Conservation (phyloP, 2,888 invertebrate species). For the Sericinus montela region DNA sequence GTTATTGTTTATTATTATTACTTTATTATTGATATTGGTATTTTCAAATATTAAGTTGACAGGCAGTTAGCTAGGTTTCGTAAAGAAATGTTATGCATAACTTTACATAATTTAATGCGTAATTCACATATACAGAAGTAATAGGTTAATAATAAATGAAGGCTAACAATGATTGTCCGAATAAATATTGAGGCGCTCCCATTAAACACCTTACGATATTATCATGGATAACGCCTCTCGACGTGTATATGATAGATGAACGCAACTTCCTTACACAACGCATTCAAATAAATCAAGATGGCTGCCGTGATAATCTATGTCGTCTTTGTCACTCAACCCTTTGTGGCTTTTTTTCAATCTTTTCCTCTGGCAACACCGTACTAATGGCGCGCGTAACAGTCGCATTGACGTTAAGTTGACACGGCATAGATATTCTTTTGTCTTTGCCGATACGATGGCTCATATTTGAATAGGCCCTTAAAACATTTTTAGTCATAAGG, state of each 20-base stretch:
- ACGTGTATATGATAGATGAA: slow-evolving; percentile 52
- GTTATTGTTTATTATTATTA: no score
- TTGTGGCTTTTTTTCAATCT: slow-evolving; percentile 38
- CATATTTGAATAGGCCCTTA: slow-evolving; percentile 18
- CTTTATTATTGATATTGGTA: no score
- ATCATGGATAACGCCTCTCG: slow-evolving; percentile 37
- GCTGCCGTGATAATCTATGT: slow-evolving; percentile 46
- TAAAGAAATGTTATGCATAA: no score
- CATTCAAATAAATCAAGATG: slow-evolving; percentile 60
- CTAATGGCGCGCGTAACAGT: slow-evolving; percentile 44
- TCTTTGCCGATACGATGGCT: slow-evolving; percentile 17
- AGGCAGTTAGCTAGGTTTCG: no score
- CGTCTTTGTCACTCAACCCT: slow-evolving; percentile 58
- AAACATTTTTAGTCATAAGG: slow-evolving; percentile 4
- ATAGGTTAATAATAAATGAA: no score
- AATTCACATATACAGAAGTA: no score
- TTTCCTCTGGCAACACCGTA: slow-evolving; percentile 43
- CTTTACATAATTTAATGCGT: no score
- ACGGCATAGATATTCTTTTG: slow-evolving; percentile 31
- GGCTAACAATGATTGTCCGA: background rate
- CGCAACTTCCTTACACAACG: slow-evolving; percentile 44
- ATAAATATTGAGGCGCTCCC: slow-evolving; percentile 24
- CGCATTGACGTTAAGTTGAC: slow-evolving; percentile 53
- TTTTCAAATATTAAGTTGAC: no score
- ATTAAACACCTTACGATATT: slow-evolving; percentile 46